These are phyloP conservation scores for Parnassius apollo DNA, from an alignment of 2,888 invertebrate genomes.

Conservation along the genomic window DNA sequence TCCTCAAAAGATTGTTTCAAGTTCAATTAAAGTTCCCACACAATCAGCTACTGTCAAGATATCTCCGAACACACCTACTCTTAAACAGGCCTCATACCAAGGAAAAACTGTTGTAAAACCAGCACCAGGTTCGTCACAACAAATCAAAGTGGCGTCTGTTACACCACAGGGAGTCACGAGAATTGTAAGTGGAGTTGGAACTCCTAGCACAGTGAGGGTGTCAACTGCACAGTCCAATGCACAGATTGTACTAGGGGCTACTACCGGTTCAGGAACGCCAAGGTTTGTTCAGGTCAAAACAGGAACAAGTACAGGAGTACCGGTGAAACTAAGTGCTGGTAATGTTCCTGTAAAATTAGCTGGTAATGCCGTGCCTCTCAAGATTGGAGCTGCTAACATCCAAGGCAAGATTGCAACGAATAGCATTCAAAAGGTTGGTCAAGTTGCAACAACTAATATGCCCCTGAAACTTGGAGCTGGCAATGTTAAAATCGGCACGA, in stretches of 20 bases:
- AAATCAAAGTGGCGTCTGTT: slow-evolving; percentile 69
- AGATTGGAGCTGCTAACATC: slow-evolving; percentile 65
- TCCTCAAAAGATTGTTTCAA: slow-evolving; percentile 63
- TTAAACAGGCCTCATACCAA: slow-evolving; percentile 61
- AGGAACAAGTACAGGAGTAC: slow-evolving; percentile 53
- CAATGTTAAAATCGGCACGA: slow-evolving; percentile 72
- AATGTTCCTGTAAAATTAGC: slow-evolving; percentile 67
- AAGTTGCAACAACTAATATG: slow-evolving; percentile 43
- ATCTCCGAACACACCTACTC: slow-evolving; percentile 59
- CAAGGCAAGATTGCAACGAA: slow-evolving; percentile 64
- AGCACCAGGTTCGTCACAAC: slow-evolving; percentile 61
- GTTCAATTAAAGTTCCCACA: slow-evolving; percentile 56
- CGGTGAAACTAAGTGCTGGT: slow-evolving; percentile 64
- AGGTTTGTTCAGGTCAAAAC: slow-evolving; percentile 73
- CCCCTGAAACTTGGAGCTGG: slow-evolving; percentile 70
- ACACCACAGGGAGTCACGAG: slow-evolving; percentile 70
- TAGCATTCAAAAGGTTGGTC: slow-evolving; percentile 58
- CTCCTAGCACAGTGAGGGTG: slow-evolving; percentile 61
- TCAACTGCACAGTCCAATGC: slow-evolving; percentile 64
- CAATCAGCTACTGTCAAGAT: slow-evolving; percentile 64
- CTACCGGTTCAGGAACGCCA: slow-evolving; percentile 53
- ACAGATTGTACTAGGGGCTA: slow-evolving; percentile 62
- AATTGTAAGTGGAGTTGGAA: slow-evolving; percentile 66
- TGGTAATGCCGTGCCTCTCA: slow-evolving; percentile 62
- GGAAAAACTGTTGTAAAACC: slow-evolving; percentile 58